A percentile compares a stretch with the other conserved stretches of the same genome.
phyloP scores from a whole-genome alignment of 2,113 vertebrate species.

The Thoracochromis brauschi region DNA sequence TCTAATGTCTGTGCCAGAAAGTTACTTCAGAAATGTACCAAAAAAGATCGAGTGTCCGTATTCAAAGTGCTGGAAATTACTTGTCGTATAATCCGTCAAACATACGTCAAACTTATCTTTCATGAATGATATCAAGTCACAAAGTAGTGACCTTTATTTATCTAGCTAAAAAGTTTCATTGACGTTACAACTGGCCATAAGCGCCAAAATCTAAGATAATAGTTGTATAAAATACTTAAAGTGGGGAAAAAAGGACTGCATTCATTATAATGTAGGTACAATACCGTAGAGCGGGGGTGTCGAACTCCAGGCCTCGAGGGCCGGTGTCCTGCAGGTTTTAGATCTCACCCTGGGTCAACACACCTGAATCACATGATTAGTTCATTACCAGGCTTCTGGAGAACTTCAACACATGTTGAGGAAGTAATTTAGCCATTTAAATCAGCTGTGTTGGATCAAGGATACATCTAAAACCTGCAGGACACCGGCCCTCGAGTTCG shows the following conservation, averaged over 20 bases:
- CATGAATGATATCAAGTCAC: not conserved
- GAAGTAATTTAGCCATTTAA: accelerated
- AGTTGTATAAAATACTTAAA: not conserved
- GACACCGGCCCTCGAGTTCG: not conserved
- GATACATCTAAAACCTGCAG: not conserved
- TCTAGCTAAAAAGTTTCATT: not conserved
- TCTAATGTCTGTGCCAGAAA: not conserved
- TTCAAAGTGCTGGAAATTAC: not conserved
- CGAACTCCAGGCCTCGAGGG: accelerated
- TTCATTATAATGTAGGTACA: not conserved
- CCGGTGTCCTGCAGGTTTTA: not conserved
- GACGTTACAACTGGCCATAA: not conserved
- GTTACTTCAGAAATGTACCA: not conserved
- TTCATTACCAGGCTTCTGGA: not conserved
- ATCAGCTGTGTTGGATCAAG: not conserved
- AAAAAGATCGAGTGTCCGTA: not conserved
- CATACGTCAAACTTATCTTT: not conserved
- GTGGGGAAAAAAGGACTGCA: accelerated
- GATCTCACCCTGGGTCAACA: not conserved
- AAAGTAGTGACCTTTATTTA: not conserved
- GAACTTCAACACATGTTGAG: not conserved
- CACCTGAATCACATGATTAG: not conserved
- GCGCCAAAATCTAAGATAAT: not conserved
- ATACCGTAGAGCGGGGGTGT: accelerated
- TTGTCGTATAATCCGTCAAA: not conserved